Evolutionary conservation across 2,113 vertebrate species (phyloP).

Genomic region (Oenanthe melanoleuca): DNA sequence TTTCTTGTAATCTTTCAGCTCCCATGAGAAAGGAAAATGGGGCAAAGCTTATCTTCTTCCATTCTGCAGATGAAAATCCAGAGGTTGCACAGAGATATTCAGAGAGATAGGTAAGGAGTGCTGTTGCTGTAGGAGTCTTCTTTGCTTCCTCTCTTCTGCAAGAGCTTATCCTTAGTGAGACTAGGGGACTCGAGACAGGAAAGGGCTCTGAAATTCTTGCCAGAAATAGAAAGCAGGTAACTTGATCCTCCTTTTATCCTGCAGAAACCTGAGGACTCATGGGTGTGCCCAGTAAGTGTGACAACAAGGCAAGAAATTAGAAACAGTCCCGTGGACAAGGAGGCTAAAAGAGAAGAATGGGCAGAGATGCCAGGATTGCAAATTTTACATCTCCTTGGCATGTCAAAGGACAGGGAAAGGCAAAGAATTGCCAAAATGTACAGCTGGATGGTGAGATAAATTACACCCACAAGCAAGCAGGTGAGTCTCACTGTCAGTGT

Average conservation of each 20-base stretch:
- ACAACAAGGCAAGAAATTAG: neutral
- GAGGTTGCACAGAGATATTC: neutral
- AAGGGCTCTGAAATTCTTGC: neutral
- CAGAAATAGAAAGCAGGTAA: conserved; percentile 14
- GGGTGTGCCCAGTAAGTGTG: neutral
- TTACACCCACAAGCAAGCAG: neutral
- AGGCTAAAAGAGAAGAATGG: neutral
- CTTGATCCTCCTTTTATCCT: neutral
- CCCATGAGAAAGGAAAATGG: neutral
- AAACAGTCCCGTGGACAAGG: neutral
- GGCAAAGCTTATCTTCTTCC: neutral
- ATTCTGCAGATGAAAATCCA: neutral
- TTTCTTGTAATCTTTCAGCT: neutral
- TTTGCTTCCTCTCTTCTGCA: neutral
- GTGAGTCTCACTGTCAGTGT: neutral
- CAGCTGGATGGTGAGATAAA: neutral
- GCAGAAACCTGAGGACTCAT: neutral
- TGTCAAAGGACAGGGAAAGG: neutral
- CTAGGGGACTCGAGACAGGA: neutral
- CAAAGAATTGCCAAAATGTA: neutral
- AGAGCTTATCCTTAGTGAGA: neutral
- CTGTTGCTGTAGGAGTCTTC: neutral
- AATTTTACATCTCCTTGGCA: neutral
- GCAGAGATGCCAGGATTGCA: neutral
- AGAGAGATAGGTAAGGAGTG: neutral